phyloP scores from a whole-genome alignment of 2,888 invertebrate species.

The Creontiades dilutus region DNA sequence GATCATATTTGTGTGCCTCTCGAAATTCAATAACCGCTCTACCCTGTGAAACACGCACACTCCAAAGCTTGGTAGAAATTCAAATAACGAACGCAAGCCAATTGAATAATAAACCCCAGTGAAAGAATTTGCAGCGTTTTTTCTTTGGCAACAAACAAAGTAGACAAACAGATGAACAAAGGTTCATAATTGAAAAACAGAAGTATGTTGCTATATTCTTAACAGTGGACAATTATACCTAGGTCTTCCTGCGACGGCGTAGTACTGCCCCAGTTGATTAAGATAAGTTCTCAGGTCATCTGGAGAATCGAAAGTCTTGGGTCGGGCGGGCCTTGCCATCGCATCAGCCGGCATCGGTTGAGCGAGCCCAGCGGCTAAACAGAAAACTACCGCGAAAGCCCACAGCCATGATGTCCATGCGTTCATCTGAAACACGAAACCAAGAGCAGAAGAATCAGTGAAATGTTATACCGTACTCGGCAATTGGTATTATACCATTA shows the following conservation, averaged over 20 bases:
- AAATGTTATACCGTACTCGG: neutral
- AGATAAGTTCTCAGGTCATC: slow-evolving; percentile 80
- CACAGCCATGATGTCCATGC: slow-evolving; percentile 63
- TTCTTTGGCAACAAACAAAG: too few species aligned
- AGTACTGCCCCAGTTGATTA: slow-evolving; percentile 81
- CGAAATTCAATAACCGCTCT: too few species aligned
- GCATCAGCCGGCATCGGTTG: slow-evolving; percentile 73
- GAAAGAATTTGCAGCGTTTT: too few species aligned
- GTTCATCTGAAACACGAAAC: slow-evolving; percentile 66
- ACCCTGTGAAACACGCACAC: too few species aligned
- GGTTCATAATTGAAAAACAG: too few species aligned
- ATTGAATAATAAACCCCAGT: too few species aligned
- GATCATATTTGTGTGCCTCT: too few species aligned
- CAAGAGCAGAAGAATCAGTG: neutral
- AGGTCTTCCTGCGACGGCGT: slow-evolving; percentile 81
- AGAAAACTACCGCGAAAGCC: slow-evolving; percentile 54
- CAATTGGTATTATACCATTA: too few species aligned
- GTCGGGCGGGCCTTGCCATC: slow-evolving; percentile 78
- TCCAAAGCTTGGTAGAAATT: too few species aligned
- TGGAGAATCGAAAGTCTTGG: slow-evolving; percentile 79
- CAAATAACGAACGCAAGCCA: too few species aligned
- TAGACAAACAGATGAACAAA: too few species aligned
- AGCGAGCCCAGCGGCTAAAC: slow-evolving; percentile 61
- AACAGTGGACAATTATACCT: slow-evolving; percentile 77
- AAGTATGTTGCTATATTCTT: too few species aligned